These are phyloP conservation scores for Neosilurus mollespiculum DNA, from an alignment of 2,797 vertebrate genomes.

Conservation along the genomic window DNA sequence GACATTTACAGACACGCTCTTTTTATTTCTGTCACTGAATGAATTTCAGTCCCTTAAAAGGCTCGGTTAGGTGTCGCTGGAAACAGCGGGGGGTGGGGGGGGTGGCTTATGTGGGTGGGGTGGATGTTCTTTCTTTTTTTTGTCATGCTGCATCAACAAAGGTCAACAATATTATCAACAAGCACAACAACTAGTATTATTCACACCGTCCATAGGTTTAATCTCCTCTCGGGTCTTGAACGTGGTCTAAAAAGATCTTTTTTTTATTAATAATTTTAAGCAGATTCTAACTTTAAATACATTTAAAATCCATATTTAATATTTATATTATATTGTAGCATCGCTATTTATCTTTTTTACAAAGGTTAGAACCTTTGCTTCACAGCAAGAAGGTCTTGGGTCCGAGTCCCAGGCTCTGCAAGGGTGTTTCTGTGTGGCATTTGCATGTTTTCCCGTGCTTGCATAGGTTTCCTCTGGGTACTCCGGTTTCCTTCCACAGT, in stretches of 20 bases:
- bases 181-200: slow-evolving; percentile 3
- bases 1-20: slow-evolving; percentile 44
- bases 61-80: slow-evolving; percentile 7
- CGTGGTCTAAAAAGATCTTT: not conserved
- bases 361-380: too few species aligned
- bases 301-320: too few species aligned
- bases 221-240: not conserved
- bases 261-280: not conserved
- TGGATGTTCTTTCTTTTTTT: not conserved
- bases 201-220: not conserved
- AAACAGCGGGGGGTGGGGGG: not conserved
- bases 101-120: too few species aligned
- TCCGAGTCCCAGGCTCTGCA: too few species aligned
- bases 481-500: too few species aligned
- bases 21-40: slow-evolving; percentile 30
- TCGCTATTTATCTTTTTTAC: too few species aligned
- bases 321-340: too few species aligned
- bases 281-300: not conserved
- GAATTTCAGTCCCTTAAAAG: slow-evolving; percentile 26
- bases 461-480: too few species aligned
- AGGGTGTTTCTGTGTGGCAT: too few species aligned
- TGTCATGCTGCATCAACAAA: slow-evolving; percentile 1
- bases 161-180: slow-evolving; percentile 17
- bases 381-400: too few species aligned
- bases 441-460: too few species aligned